Conservation (phyloP, 2,888 invertebrate genomes). For the Steinernema scapterisci region DNA sequence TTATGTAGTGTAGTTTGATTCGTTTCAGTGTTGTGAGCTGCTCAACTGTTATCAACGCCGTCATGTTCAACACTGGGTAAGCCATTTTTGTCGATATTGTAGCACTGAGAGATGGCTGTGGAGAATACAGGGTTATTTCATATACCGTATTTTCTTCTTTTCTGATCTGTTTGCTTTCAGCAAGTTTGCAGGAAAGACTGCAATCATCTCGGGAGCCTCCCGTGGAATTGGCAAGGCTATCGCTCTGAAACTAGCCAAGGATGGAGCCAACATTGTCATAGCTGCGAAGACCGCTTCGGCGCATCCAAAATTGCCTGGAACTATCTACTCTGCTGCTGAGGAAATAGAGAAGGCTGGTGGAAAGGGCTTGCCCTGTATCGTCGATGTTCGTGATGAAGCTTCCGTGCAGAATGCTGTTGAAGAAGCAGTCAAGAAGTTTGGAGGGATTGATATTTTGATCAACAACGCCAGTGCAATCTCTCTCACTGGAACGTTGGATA, state of each 20-base stretch:
- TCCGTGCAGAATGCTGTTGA: slow-evolving; percentile 72
- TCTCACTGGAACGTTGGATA: slow-evolving; percentile 73
- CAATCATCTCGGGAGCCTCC: slow-evolving; percentile 93
- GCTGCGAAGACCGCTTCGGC: slow-evolving; percentile 89
- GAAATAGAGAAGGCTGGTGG: slow-evolving; percentile 75
- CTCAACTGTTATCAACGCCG: neutral
- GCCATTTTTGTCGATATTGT: neutral
- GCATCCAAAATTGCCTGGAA: slow-evolving; percentile 88
- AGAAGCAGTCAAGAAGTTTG: slow-evolving; percentile 73
- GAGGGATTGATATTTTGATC: slow-evolving; percentile 89
- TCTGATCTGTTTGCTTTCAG: slow-evolving; percentile 64
- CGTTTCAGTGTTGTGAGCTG: slow-evolving; percentile 14
- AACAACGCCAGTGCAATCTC: slow-evolving; percentile 95
- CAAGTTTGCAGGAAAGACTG: slow-evolving; percentile 82
- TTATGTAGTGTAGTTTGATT: neutral
- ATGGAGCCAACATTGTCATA: slow-evolving; percentile 88
- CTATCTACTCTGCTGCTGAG: slow-evolving; percentile 79
- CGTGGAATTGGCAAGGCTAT: slow-evolving; percentile 95
- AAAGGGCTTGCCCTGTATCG: slow-evolving; percentile 82
- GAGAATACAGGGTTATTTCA: slow-evolving; percentile 25
- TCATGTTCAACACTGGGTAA: slow-evolving; percentile 30
- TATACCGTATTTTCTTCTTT: neutral
- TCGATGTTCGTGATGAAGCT: slow-evolving; percentile 83
- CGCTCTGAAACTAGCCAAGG: slow-evolving; percentile 78
- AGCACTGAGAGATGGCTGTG: neutral